Evolutionary conservation across 1,140 invertebrate species (phyloP).

Genomic region (Leptinotarsa lineolata): DNA sequence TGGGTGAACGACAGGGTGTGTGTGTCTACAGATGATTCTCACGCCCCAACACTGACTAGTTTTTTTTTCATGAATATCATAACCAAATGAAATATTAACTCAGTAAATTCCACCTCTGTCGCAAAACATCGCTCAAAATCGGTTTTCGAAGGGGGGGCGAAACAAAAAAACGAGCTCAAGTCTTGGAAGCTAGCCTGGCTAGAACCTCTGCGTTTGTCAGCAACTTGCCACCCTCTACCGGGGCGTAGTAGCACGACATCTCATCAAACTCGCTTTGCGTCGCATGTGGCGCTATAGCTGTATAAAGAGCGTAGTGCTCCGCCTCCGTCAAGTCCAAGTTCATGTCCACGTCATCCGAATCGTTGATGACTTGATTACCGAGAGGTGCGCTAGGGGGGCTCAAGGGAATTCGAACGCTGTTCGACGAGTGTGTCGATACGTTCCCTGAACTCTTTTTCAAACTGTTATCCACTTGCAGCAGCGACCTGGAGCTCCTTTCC

Average conservation of each 20-base stretch:
- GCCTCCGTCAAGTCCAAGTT: slow-evolving; percentile 75
- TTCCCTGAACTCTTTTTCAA: slow-evolving; percentile 42
- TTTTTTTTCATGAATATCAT: no score
- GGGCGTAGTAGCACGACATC: slow-evolving; percentile 82
- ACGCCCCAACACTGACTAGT: no score
- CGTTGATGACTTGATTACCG: not conserved
- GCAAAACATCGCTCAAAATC: no score
- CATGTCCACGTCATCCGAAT: slow-evolving; percentile 43
- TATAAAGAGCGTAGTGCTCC: slow-evolving; percentile 84
- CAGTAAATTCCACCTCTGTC: no score
- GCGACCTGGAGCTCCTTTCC: slow-evolving; percentile 29
- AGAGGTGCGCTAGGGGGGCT: slow-evolving; percentile 55
- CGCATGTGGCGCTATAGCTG: slow-evolving; percentile 79
- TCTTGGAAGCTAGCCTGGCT: slow-evolving; percentile 41
- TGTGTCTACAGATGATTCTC: no score
- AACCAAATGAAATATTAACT: not conserved
- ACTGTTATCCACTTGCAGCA: slow-evolving; percentile 33
- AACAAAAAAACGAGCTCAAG: slow-evolving; percentile 36
- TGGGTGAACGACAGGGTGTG: no score
- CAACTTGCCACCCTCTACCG: slow-evolving; percentile 76
- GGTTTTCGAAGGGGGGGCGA: not conserved
- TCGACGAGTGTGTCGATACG: slow-evolving; percentile 43
- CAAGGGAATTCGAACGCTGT: slow-evolving; percentile 64
- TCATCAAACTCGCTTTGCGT: slow-evolving; percentile 86
- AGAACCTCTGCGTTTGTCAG: slow-evolving; percentile 51